These are phyloP conservation scores for Pseudanteris insignis DNA, from an alignment of 2,888 invertebrate species.

Conservation along the genomic window DNA sequence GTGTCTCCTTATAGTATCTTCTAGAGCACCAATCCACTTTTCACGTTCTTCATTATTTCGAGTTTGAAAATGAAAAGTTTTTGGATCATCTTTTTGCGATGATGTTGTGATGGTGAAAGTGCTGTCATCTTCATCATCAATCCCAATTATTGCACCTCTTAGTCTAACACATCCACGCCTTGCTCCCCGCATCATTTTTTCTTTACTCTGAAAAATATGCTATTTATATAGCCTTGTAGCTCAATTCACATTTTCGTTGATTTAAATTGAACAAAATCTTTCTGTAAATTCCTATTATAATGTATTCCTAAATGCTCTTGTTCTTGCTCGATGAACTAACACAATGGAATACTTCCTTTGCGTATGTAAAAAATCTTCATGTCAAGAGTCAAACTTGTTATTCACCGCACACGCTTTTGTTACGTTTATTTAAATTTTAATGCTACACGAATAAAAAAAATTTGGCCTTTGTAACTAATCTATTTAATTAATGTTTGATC, in stretches of 20 bases:
- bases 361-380: slow-evolving; percentile 24
- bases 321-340: neutral
- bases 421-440: slow-evolving; percentile 14
- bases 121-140: slow-evolving; percentile 98
- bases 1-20: slow-evolving; percentile 92
- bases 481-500: slow-evolving; percentile 8
- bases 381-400: slow-evolving; percentile 37
- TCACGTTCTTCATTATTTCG: slow-evolving; percentile 94
- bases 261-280: too few relatives aligned
- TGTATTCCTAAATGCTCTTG: too few relatives aligned
- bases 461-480: neutral
- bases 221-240: too few relatives aligned
- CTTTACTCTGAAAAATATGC: slow-evolving; percentile 93
- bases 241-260: too few relatives aligned
- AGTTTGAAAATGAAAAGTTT: slow-evolving; percentile 99
- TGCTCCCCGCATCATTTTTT: slow-evolving; percentile 98
- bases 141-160: slow-evolving; percentile 96
- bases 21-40: slow-evolving; percentile 93
- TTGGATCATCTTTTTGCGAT: slow-evolving; percentile 83
- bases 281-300: too few relatives aligned
- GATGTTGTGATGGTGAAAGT: slow-evolving; percentile 92
- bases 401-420: slow-evolving; percentile 11
- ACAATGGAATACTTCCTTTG: too few relatives aligned
- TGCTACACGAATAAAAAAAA: slow-evolving; percentile 16
- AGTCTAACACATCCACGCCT: slow-evolving; percentile 96